Evolutionary conservation across 2,113 vertebrate species (phyloP), one percentile per base, ranked within the genome.

Genomic region (Stictonetta naevosa): DNA sequence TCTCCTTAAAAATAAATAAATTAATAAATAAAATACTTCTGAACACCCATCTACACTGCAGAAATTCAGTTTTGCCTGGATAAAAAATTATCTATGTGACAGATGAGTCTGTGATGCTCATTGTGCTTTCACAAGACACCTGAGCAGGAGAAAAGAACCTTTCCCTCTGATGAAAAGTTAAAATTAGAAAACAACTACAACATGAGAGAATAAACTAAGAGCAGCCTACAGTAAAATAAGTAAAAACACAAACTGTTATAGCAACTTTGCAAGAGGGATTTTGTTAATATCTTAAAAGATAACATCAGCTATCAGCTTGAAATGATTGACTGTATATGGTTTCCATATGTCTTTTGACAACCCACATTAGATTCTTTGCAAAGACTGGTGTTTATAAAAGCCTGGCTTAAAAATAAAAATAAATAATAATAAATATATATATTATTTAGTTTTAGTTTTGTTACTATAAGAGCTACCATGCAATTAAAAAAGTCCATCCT

Each of bases 181-280:
- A 86, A 17, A 85, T 90, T 90, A 92, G 82, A 66, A 73, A 64
- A 71, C 64, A 79, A 25, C 56, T 58, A 67, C 63, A 77, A 52
- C 58, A 36, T 4, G 3, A 67, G 16, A 78, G 46, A 96, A 92
- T 88, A 88, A 85, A 87, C 50, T 55, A 82, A 86, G 14, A 86
- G 33, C 36, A 80, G 63, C 12, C 60, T 91, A 6, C 20, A 88
- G 10, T 72, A 74, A 94, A 87, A 91, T 0, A 4, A 77, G 46
- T 26, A 92, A 93, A 96, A 73, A 3, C 48, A 91, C 42, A 93
- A 92, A 91, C 6, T 86, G 22, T 36, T 72, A 78, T 22, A 63
- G 23, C 42, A 72, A 86, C 13, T 68, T 88, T 89, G 17, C 55
- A 81, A 77, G 36, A 0, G 5, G 22, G 85, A 62, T 84, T 90